These are phyloP conservation scores for Zoanthus gigantus DNA, from an alignment of 92 coral and sea anemone species.

Conservation along the genomic window DNA sequence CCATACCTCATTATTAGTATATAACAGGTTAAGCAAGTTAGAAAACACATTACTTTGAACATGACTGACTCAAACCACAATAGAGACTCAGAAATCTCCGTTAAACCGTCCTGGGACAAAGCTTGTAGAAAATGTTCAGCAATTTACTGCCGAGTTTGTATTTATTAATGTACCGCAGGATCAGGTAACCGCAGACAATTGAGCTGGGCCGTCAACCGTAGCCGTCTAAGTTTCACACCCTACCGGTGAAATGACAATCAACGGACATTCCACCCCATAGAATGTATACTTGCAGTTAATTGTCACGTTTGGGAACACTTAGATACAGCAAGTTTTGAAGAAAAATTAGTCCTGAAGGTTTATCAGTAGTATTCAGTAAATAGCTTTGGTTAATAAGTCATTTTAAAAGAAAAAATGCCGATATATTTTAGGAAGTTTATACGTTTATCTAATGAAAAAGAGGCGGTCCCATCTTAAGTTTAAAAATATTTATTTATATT, in stretches of 20 bases:
- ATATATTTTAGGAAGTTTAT: background rate
- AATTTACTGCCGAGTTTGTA: constrained; percentile 1
- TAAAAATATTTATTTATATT: constrained; percentile 14
- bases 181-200: constrained; percentile 36
- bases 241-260: background rate
- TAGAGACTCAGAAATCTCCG: background rate
- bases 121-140: constrained; percentile 24
- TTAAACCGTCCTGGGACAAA: constrained; percentile 28
- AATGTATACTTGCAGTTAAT: background rate
- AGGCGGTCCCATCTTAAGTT: background rate
- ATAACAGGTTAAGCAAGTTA: constrained; percentile 6
- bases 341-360: background rate
- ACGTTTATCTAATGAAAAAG: background rate
- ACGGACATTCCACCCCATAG: constrained; percentile 24
- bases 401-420: background rate
- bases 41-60: background rate
- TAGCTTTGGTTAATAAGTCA: background rate
- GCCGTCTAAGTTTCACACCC: constrained; percentile 25
- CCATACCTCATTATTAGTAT: constrained; percentile 21
- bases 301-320: background rate
- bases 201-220: constrained; percentile 15
- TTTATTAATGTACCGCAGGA: constrained; percentile 27
- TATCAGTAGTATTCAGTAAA: background rate
- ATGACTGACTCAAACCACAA: background rate
- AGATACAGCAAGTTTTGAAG: background rate